phyloP scores from a whole-genome alignment of 2,113 vertebrate genomes.

The Ia io region DNA sequence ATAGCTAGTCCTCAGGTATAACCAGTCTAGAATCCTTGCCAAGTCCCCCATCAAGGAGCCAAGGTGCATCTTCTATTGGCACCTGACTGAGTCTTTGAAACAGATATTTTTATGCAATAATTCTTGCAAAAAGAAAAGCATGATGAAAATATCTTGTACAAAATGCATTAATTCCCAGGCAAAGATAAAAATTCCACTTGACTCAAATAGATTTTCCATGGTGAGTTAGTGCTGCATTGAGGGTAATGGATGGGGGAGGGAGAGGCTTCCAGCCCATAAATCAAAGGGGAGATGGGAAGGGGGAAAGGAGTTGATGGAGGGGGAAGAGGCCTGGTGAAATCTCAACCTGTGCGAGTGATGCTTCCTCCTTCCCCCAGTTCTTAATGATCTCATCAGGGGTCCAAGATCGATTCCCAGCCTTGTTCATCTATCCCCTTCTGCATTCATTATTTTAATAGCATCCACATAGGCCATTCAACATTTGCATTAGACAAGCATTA shows the following conservation, averaged over 20 bases:
- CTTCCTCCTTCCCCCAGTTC: conserved; percentile 66
- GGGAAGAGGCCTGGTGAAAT: conserved; percentile 74
- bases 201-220: conserved; percentile 85
- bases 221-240: conserved; percentile 80
- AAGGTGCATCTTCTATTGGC: conserved; percentile 22
- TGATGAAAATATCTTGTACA: conserved; percentile 82
- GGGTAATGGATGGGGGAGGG: conserved; percentile 83
- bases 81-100: conserved; percentile 63
- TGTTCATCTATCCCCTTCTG: conserved; percentile 78
- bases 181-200: conserved; percentile 81
- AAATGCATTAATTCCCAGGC: conserved; percentile 82
- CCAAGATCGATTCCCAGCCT: conserved; percentile 80
- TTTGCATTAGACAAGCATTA: conserved; percentile 63
- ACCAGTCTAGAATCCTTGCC: not conserved
- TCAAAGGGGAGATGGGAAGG: conserved; percentile 72
- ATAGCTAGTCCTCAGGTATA: not conserved
- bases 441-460: conserved; percentile 86
- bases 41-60: not conserved
- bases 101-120: conserved; percentile 64
- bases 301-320: conserved; percentile 46
- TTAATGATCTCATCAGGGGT: conserved; percentile 84
- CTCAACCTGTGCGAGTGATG: conserved; percentile 83
- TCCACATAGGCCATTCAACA: conserved; percentile 60
- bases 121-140: conserved; percentile 75
- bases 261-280: conserved; percentile 80